A percentile compares a stretch with the other conserved stretches of the same genome.
phyloP scores from a whole-genome alignment of 1,140 invertebrate genomes.

The Cherax destructor region DNA sequence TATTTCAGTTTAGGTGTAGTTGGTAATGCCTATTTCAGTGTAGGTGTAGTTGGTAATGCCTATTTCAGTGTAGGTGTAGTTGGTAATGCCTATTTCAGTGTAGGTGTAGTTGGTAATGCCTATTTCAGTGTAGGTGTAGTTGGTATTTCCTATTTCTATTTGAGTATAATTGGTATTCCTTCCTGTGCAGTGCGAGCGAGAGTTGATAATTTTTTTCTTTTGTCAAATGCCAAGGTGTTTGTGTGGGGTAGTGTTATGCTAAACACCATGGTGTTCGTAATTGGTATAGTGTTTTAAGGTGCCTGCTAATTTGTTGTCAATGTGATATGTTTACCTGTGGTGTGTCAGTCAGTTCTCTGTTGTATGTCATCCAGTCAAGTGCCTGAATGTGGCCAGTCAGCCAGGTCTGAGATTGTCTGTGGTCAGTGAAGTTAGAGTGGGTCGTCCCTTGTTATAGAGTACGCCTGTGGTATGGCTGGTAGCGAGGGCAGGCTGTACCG shows the following conservation, averaged over 20 bases:
- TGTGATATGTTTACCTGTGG: conserved; percentile 1
- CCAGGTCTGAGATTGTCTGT: conserved; percentile 37
- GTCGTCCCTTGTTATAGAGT: conserved; percentile 62
- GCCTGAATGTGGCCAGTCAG: conserved; percentile 73
- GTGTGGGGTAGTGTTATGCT: too few species aligned
- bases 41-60: too few species aligned
- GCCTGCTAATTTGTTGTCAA: not conserved
- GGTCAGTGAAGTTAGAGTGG: conserved; percentile 55
- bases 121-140: not conserved
- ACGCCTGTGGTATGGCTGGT: conserved; percentile 61
- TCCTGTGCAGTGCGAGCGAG: not conserved
- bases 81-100: not conserved
- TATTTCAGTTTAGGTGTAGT: not conserved
- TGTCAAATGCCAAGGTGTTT: not conserved
- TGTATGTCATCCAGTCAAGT: not conserved
- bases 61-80: not conserved
- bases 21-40: too few species aligned
- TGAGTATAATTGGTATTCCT: not conserved
- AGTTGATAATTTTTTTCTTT: not conserved
- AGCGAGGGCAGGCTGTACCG: conserved; percentile 73
- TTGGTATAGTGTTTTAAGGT: not conserved
- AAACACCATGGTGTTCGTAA: not conserved
- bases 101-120: not conserved
- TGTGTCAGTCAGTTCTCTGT: not conserved
- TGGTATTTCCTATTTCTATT: not conserved